phyloP scores from a whole-genome alignment of 1,140 invertebrate species.

The Asbolus verrucosus region DNA sequence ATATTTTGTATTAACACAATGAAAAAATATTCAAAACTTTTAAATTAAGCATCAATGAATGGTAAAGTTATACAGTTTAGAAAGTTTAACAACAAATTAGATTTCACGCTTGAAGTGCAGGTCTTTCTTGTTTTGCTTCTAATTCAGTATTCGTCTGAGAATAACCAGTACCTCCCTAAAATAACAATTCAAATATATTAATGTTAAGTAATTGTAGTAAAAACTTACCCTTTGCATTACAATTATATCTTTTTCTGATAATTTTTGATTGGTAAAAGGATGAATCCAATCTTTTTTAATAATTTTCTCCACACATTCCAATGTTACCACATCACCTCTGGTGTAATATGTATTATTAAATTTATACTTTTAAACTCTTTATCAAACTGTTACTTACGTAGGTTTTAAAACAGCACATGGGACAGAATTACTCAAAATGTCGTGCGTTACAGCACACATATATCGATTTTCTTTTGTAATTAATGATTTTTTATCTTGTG shows the following conservation, averaged over 20 bases:
- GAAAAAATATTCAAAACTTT: too few relatives aligned
- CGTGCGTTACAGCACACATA: conserved; percentile 97
- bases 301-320: conserved; percentile 96
- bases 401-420: conserved; percentile 92
- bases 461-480: conserved; percentile 91
- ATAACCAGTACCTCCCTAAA: conserved; percentile 95
- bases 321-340: conserved; percentile 95
- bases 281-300: conserved; percentile 98
- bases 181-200: conserved; percentile 51
- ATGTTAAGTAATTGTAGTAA: conserved; percentile 22
- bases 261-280: conserved; percentile 87
- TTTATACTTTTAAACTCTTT: conserved; percentile 9
- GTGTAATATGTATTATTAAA: conserved; percentile 53
- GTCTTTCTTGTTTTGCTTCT: conserved; percentile 86
- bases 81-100: background rate
- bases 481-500: conserved; percentile 83
- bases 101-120: conserved; percentile 84
- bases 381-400: conserved; percentile 75
- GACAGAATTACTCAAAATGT: conserved; percentile 94
- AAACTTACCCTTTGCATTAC: conserved; percentile 82
- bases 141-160: conserved; percentile 86
- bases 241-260: conserved; percentile 96
- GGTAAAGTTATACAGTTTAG: conserved; percentile 8
- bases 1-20: too few relatives aligned
- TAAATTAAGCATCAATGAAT: too few relatives aligned